Evolutionary conservation across 1,140 invertebrate genomes (phyloP).

Genomic region (Heterodera schachtii): DNA sequence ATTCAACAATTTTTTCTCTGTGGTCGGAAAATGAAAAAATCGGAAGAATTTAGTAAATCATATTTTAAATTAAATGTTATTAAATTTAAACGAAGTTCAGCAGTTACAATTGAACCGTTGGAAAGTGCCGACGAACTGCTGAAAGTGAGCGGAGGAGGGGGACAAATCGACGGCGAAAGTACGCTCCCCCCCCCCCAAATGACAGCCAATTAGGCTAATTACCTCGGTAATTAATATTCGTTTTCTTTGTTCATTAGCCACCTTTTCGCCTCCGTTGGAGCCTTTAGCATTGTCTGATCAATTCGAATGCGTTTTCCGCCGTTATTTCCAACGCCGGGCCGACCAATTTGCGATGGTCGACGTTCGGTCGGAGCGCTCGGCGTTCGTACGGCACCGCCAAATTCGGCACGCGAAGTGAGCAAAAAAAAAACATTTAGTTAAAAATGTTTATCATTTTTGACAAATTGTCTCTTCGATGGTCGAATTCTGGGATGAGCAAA

Average conservation of each 20-base stretch:
- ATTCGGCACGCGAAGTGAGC: neutral
- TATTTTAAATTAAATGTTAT: neutral
- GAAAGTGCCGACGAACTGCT: neutral
- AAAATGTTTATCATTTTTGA: neutral
- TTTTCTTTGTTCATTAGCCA: too few relatives aligned
- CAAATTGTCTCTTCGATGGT: neutral
- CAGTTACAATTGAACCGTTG: neutral
- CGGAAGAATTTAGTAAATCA: neutral
- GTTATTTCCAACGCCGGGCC: neutral
- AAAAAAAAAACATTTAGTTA: neutral
- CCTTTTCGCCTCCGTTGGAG: neutral
- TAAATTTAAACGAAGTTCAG: neutral
- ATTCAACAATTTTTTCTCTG: neutral
- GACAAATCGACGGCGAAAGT: neutral
- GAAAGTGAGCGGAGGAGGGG: neutral
- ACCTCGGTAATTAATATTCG: too few relatives aligned
- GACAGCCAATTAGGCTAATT: too few relatives aligned
- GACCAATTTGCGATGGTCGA: neutral
- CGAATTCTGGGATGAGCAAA: neutral
- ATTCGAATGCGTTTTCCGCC: neutral
- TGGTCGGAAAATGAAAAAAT: slow-evolving; percentile 1
- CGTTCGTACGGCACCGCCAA: neutral
- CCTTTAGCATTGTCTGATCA: neutral
- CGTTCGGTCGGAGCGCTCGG: neutral
- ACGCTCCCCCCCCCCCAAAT: too few relatives aligned